Evolutionary conservation across 1,140 invertebrate species (phyloP), one percentile per base, ranked within the genome.

Genomic region (Hyposmocoma kahamanoa): DNA sequence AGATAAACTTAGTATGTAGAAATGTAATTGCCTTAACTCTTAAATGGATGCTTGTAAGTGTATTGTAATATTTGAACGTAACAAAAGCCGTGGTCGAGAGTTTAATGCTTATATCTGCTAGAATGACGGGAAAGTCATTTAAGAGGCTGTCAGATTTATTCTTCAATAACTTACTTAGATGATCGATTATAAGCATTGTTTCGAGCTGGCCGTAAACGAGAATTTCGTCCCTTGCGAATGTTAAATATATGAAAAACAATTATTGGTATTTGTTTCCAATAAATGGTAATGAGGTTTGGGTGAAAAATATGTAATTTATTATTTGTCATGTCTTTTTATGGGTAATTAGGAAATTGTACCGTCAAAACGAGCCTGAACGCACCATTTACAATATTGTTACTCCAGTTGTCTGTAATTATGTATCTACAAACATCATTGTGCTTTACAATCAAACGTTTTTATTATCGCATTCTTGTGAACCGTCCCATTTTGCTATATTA

Each of bases 321-420:
- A 70, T 77, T 65, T 67, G 64, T 64, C 59, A 74, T 63, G 66
- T 73, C 59, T 69, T 70, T 73, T 72, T 77, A 74, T 71, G 65
- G 54, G 24, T 58, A 57, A 50, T 47, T 68, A 65, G 70, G 68
- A 73, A 72, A 73, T 77, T 72, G 60, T n/a, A 63, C 70, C 60
- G 64, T 68, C 70, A 61, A 64, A 67, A 65, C 58, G 51, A 55
- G 59, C 56, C 50, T 47, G 50, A 36, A 45, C 42, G 17, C 26
- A n/a, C 39, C 20, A 24, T 42, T 56, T 71, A 72, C 63, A 73
- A 67, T 58, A 58, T 73, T 62, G 47, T 54, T 41, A 54, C 50
- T 36, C 47, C 45, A 15, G 28, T 28, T 44, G 32, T n/a, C 36
- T 19, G 47, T 59, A 62, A 59, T 66, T 62, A 57, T 30, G 54